A percentile compares a stretch with the other conserved stretches of the same genome.
Conservation (phyloP, 2,888 invertebrate genomes). For the Drosophila diplacantha region DNA sequence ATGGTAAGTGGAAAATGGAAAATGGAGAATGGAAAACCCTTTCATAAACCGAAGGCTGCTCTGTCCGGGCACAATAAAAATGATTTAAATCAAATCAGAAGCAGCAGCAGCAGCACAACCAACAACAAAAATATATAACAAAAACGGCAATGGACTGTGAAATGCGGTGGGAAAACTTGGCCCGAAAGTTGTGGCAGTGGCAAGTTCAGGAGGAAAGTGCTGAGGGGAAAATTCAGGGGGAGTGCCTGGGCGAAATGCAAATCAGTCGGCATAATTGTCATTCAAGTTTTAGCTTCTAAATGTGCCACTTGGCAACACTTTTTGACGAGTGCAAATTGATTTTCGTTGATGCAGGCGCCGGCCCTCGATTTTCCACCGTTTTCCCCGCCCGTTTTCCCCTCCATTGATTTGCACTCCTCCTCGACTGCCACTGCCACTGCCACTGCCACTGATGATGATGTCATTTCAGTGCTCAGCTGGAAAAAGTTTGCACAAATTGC, state of each 20-base stretch:
- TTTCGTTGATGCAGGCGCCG: conserved; percentile 33
- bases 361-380: conserved; percentile 30
- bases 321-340: conserved; percentile 54
- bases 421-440: background rate
- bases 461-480: conserved; percentile 35
- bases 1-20: background rate
- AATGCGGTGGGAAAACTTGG: conserved; percentile 33
- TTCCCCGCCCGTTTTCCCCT: conserved; percentile 11
- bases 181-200: conserved; percentile 2
- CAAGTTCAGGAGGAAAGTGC: background rate
- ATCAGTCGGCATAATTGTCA: conserved; percentile 52
- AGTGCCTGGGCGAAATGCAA: conserved; percentile 36
- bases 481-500: conserved; percentile 67
- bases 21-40: conserved; percentile 11
- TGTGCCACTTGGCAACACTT: conserved; percentile 54
- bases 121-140: conserved; percentile 24
- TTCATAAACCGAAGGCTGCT: conserved; percentile 6
- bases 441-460: conserved; percentile 25
- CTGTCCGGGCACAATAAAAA: conserved; percentile 22
- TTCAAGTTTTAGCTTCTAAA: conserved; percentile 52
- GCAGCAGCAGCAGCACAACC: conserved; percentile 14
- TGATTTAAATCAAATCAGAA: conserved; percentile 37
- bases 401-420: conserved; percentile 19
- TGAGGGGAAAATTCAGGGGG: background rate
- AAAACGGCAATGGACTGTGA: conserved; percentile 37